phyloP scores from a whole-genome alignment of 2,888 invertebrate species.

The Trissolcus japonicus region DNA sequence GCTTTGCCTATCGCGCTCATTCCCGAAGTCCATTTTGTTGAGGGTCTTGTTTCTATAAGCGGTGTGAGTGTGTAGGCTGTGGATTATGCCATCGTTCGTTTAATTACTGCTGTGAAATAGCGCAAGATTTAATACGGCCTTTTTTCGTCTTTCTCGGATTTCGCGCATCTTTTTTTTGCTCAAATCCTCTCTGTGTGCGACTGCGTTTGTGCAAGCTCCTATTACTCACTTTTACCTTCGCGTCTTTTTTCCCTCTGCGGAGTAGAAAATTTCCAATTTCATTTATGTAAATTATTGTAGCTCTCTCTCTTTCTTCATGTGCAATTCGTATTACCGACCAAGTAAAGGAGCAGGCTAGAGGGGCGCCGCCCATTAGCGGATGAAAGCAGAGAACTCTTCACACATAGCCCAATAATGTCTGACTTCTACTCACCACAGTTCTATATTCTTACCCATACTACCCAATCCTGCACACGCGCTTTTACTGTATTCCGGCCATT shows the following conservation, averaged over 20 bases:
- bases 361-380: slow-evolving; percentile 76
- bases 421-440: slow-evolving; percentile 74
- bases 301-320: slow-evolving; percentile 75
- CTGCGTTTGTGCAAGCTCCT: background rate
- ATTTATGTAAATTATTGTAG: slow-evolving; percentile 75
- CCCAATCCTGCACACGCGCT: slow-evolving; percentile 59
- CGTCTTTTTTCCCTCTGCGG: slow-evolving; percentile 72
- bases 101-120: slow-evolving; percentile 74
- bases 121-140: slow-evolving; percentile 67
- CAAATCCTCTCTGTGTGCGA: slow-evolving; percentile 59
- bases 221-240: slow-evolving; percentile 53
- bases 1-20: background rate
- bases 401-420: slow-evolving; percentile 76
- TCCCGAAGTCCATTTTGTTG: background rate
- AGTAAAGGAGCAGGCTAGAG: slow-evolving; percentile 76
- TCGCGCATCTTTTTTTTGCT: slow-evolving; percentile 65
- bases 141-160: slow-evolving; percentile 41
- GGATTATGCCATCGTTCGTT: slow-evolving; percentile 71
- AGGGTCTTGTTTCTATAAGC: background rate
- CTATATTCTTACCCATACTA: slow-evolving; percentile 74
- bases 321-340: slow-evolving; percentile 77
- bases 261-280: slow-evolving; percentile 75
- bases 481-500: slow-evolving; percentile 67
- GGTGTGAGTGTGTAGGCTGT: slow-evolving; percentile 34
- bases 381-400: slow-evolving; percentile 76